Conservation (phyloP, 2,797 vertebrate genomes). For the Takifugu rubripes region DNA sequence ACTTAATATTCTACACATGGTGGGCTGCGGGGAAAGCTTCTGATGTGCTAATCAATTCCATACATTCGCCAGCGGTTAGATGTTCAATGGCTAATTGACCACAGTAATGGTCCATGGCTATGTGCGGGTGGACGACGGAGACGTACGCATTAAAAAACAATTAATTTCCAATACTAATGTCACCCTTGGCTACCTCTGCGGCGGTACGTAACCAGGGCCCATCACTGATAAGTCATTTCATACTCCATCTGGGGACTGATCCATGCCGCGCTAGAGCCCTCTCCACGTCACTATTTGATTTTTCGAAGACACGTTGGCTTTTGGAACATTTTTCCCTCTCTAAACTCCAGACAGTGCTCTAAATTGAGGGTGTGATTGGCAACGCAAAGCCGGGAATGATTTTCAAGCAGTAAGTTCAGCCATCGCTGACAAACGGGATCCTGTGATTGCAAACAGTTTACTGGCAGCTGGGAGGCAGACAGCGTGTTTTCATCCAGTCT, state of each 20-base stretch:
- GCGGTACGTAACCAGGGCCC: slow-evolving; percentile 70
- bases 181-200: slow-evolving; percentile 68
- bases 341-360: background rate
- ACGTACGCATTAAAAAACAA: slow-evolving; percentile 79
- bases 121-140: slow-evolving; percentile 62
- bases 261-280: slow-evolving; percentile 20
- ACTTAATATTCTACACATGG: slow-evolving; percentile 65
- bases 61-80: slow-evolving; percentile 65
- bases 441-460: slow-evolving; percentile 13
- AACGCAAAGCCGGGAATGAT: slow-evolving; percentile 10
- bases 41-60: slow-evolving; percentile 71
- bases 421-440: slow-evolving; percentile 24
- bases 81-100: slow-evolving; percentile 77
- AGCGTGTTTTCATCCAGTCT: slow-evolving; percentile 20
- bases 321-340: too few species aligned
- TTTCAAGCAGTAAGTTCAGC: slow-evolving; percentile 17
- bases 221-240: slow-evolving; percentile 75
- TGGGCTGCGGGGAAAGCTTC: slow-evolving; percentile 54
- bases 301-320: background rate
- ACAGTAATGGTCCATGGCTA: slow-evolving; percentile 76
- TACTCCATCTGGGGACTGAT: slow-evolving; percentile 61
- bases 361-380: slow-evolving; percentile 6
- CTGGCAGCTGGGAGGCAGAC: slow-evolving; percentile 10
- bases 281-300: background rate
- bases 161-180: slow-evolving; percentile 78